Percentiles rank a stretch among this genome's conserved stretches.
These are phyloP conservation scores for Cinclus mexicanus DNA, from an alignment of 2,113 vertebrate genomes.

Conservation along the genomic window DNA sequence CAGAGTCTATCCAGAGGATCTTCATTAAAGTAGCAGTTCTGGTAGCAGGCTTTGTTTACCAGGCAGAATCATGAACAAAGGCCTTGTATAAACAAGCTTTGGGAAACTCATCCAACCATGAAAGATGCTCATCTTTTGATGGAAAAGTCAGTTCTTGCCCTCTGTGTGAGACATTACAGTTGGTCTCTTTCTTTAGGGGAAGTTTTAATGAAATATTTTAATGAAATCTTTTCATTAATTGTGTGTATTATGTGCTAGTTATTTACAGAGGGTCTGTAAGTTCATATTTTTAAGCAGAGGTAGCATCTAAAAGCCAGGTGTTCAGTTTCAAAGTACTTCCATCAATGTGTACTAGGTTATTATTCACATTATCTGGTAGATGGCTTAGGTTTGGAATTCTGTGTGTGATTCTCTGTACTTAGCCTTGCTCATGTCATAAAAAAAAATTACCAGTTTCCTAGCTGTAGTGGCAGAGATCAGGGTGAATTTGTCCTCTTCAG, in stretches of 20 bases:
- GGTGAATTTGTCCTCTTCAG: not conserved
- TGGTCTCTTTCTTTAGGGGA: not conserved
- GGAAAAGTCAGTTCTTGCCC: not conserved
- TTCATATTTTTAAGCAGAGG: not conserved
- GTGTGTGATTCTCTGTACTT: not conserved
- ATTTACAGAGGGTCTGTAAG: not conserved
- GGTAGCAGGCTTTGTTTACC: not conserved
- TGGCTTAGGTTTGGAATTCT: not conserved
- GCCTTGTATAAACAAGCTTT: not conserved
- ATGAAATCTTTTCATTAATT: not conserved
- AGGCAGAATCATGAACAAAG: not conserved
- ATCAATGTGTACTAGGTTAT: not conserved
- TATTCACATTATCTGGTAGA: not conserved
- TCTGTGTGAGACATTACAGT: not conserved
- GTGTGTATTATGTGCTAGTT: not conserved
- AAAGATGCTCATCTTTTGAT: not conserved
- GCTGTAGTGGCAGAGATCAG: not conserved
- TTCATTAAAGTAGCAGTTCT: not conserved
- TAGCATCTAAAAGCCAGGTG: not conserved
- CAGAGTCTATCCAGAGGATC: not conserved
- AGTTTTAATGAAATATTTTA: not conserved
- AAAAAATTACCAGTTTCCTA: not conserved
- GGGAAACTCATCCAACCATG: not conserved
- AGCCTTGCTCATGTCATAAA: not conserved
- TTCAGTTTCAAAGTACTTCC: not conserved